Conservation (phyloP, 2,888 invertebrate genomes). For the Agrotis segetum region DNA sequence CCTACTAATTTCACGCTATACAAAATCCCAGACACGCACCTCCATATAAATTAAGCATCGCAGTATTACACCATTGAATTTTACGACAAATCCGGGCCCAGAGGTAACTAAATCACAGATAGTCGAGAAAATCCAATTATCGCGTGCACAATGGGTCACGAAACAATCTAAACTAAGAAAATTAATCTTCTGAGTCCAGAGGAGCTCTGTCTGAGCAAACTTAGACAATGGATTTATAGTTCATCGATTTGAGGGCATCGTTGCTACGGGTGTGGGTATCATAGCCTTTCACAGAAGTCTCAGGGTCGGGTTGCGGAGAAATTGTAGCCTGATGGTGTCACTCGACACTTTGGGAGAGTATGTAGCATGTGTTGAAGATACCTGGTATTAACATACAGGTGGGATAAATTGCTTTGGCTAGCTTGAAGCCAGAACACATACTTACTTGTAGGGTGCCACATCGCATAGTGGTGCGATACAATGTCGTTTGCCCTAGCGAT, state of each 20-base stretch:
- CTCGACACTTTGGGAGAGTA: slow-evolving; percentile 18
- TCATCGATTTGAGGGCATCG: slow-evolving; percentile 89
- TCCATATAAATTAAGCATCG: slow-evolving; percentile 52
- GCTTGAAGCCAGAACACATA: background rate
- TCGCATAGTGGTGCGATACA: background rate
- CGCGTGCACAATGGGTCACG: slow-evolving; percentile 90
- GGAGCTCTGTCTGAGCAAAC: slow-evolving; percentile 89
- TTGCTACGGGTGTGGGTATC: slow-evolving; percentile 77
- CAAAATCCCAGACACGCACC: slow-evolving; percentile 31
- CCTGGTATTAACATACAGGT: slow-evolving; percentile 5
- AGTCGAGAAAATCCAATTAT: slow-evolving; percentile 90
- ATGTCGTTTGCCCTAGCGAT: background rate
- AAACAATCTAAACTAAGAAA: slow-evolving; percentile 91
- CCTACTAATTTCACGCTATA: slow-evolving; percentile 33
- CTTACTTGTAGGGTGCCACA: background rate
- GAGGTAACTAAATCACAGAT: slow-evolving; percentile 89
- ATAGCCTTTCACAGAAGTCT: slow-evolving; percentile 63
- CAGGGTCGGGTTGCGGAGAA: slow-evolving; percentile 49
- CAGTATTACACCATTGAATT: slow-evolving; percentile 67
- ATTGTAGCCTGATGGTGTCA: slow-evolving; percentile 27
- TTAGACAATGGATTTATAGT: slow-evolving; percentile 91
- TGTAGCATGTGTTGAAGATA: background rate
- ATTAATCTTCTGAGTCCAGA: slow-evolving; percentile 91
- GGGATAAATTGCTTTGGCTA: background rate
- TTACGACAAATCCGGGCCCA: slow-evolving; percentile 75